These are phyloP conservation scores for Heteromyza rotundicornis DNA, from an alignment of 2,888 invertebrate genomes.

Conservation along the genomic window DNA sequence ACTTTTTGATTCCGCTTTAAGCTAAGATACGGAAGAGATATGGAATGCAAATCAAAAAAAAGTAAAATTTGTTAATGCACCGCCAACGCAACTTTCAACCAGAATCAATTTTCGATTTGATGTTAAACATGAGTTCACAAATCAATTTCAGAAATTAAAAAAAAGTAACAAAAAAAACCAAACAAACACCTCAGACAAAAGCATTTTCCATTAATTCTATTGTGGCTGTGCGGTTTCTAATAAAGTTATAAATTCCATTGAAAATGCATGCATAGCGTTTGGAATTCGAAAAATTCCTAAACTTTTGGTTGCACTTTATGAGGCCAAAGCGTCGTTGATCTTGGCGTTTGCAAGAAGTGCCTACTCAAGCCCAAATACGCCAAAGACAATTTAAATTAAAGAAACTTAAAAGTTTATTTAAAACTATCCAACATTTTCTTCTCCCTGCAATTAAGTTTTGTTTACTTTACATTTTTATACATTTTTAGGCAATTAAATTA, in stretches of 20 bases:
- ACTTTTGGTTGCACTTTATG: neutral
- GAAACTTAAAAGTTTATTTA: conserved; percentile 27
- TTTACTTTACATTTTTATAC: no score
- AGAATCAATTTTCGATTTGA: neutral
- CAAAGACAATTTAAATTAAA: conserved; percentile 32
- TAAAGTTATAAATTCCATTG: conserved; percentile 10
- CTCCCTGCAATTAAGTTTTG: no score
- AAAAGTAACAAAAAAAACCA: conserved; percentile 3
- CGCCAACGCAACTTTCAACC: conserved; percentile 2
- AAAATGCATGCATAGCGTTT: conserved; percentile 6
- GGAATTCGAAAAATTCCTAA: neutral
- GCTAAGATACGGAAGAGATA: no score
- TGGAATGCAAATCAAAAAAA: no score
- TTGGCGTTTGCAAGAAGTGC: neutral
- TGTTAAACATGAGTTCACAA: conserved; percentile 9
- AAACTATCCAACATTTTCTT: conserved; percentile 31
- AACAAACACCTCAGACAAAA: neutral
- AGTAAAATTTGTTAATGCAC: conserved; percentile 7
- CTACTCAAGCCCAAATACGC: no score
- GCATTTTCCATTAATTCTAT: neutral
- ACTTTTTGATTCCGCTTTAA: neutral
- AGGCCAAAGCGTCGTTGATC: conserved; percentile 2
- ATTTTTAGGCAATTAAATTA: no score
- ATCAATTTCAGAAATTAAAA: conserved; percentile 5
- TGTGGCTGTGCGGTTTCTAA: neutral